phyloP scores from a whole-genome alignment of 92 coral and sea anemone species.

The Bergia sp. region DNA sequence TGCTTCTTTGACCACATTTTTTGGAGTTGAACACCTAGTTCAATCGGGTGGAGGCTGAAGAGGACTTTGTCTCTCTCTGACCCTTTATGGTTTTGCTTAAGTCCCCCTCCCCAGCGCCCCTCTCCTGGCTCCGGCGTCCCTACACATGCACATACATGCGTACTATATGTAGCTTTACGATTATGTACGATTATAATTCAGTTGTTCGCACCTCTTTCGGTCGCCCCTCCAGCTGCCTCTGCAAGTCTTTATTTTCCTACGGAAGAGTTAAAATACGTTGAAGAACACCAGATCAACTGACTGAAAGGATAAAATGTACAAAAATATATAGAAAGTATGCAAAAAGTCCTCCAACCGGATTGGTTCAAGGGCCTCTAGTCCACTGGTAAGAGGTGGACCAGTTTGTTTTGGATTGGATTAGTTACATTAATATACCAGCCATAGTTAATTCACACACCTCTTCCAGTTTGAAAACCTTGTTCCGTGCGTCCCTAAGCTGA shows the following conservation, averaged over 20 bases:
- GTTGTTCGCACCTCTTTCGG: conserved; percentile 22
- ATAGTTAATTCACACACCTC: conserved; percentile 46
- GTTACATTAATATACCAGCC: no score
- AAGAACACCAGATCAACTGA: neutral
- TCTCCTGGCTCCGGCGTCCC: no score
- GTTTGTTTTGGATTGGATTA: no score
- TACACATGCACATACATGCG: neutral
- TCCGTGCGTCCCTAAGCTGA: conserved; percentile 77
- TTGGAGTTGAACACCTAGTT: no score
- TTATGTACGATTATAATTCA: neutral
- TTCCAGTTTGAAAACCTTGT: conserved; percentile 61
- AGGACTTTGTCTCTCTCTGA: no score
- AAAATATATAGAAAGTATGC: neutral
- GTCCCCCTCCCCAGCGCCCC: no score
- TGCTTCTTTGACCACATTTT: neutral
- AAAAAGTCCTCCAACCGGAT: neutral
- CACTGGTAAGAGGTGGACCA: no score
- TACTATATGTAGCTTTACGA: neutral
- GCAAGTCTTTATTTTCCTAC: conserved; percentile 77
- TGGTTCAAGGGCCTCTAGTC: neutral
- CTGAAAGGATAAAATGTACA: neutral
- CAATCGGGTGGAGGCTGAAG: no score
- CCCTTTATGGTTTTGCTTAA: no score
- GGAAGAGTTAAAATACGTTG: neutral
- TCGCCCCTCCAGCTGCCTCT: conserved; percentile 40